Evolutionary conservation across 2,797 vertebrate species (phyloP).

Genomic region (Acanthurus tractus): DNA sequence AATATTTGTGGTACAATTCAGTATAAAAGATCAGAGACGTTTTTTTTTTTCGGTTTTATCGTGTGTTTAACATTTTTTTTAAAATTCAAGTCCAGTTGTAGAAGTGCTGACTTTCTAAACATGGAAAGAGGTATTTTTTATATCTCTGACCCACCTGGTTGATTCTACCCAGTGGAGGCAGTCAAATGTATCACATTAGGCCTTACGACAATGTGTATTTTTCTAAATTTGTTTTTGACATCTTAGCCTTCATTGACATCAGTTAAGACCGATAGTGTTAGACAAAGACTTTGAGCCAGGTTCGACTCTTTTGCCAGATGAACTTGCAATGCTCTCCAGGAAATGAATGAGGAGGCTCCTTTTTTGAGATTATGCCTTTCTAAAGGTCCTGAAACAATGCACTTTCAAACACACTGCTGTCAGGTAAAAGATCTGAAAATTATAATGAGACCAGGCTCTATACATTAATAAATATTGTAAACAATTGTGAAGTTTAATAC

Average conservation of each 20-base stretch:
- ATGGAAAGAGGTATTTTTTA: background rate
- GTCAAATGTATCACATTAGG: background rate
- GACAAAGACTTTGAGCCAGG: background rate
- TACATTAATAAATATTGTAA: background rate
- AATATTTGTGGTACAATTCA: background rate
- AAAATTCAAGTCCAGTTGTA: background rate
- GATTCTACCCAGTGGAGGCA: background rate
- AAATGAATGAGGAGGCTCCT: background rate
- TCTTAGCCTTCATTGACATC: background rate
- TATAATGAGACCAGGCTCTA: background rate
- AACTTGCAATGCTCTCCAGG: background rate
- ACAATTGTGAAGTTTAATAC: background rate
- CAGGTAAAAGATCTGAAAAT: background rate
- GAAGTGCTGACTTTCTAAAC: background rate
- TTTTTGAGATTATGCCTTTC: background rate
- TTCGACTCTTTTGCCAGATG: background rate
- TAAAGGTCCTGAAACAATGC: too few relatives aligned
- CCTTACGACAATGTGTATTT: background rate
- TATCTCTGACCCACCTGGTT: background rate
- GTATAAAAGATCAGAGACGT: background rate
- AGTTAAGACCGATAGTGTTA: background rate
- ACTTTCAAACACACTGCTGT: background rate
- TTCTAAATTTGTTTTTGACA: background rate
- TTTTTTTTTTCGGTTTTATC: background rate
- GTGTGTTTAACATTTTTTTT: background rate